A percentile compares a stretch with the other conserved stretches of the same genome.
phyloP scores from a whole-genome alignment of 2,113 vertebrate species.

The Engraulis encrasicolus region DNA sequence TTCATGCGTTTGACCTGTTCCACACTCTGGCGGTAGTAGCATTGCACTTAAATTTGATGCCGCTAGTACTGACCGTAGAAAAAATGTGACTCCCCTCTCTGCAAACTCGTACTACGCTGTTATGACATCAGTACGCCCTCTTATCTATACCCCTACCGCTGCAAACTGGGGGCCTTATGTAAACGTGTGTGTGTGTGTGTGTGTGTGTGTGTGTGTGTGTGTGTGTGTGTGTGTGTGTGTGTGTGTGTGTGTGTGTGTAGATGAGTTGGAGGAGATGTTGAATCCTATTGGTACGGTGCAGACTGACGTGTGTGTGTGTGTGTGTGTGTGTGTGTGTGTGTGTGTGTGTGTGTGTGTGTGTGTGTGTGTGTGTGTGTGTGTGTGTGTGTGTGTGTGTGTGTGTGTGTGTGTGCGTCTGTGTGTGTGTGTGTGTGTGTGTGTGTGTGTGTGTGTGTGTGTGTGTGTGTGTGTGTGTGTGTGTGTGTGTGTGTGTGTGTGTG shows the following conservation, averaged over 20 bases:
- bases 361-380: constrained; percentile 19
- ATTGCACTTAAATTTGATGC: too few species aligned
- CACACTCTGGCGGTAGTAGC: too few species aligned
- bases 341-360: constrained; percentile 20
- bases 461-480: constrained; percentile 31
- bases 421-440: constrained; percentile 24
- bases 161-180: too few species aligned
- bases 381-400: constrained; percentile 24
- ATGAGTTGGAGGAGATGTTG: constrained; percentile 99
- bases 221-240: too few species aligned
- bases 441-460: constrained; percentile 25
- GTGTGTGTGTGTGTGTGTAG: constrained; percentile 66
- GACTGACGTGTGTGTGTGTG: constrained; percentile 53
- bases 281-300: constrained; percentile 96
- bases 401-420: constrained; percentile 21
- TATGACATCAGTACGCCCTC: too few species aligned
- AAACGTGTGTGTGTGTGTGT: too few species aligned
- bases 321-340: constrained; percentile 28
- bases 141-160: too few species aligned
- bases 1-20: too few species aligned
- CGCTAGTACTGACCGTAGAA: too few species aligned
- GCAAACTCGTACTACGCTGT: too few species aligned
- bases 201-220: too few species aligned
- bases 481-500: constrained; percentile 22
- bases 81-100: too few species aligned